Evolutionary conservation across 2,113 vertebrate species (phyloP).

Genomic region (Oncorhynchus clarkii): DNA sequence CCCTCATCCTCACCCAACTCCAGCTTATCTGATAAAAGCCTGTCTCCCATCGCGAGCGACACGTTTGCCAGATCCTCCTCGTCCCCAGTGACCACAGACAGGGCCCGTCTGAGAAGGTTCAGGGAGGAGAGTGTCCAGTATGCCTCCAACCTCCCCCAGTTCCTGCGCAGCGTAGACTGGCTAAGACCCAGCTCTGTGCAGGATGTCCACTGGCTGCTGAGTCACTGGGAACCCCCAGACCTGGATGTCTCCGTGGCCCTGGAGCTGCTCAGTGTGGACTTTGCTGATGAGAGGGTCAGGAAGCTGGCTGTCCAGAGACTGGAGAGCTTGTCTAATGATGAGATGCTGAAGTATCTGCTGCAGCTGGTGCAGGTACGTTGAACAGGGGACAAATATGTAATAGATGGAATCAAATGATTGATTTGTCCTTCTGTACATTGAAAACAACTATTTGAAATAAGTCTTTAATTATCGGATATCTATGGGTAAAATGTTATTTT

Average conservation of each 20-base stretch:
- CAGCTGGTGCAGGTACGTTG: conserved; percentile 76
- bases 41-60: not conserved
- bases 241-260: conserved; percentile 73
- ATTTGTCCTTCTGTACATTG: no score
- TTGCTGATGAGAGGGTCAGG: conserved; percentile 68
- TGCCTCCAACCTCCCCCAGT: conserved; percentile 66
- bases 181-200: conserved; percentile 61
- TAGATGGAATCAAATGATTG: no score
- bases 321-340: conserved; percentile 72
- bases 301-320: conserved; percentile 69
- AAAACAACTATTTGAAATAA: no score
- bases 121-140: conserved; percentile 64
- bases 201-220: conserved; percentile 73
- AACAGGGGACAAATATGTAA: not conserved
- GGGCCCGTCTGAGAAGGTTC: conserved; percentile 46
- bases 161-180: conserved; percentile 71
- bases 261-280: conserved; percentile 73
- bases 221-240: conserved; percentile 60
- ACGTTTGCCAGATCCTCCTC: conserved; percentile 5
- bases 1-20: not conserved
- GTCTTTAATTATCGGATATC: no score
- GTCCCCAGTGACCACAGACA: not conserved
- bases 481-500: no score
- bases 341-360: conserved; percentile 73
- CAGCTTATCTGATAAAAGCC: not conserved